Conservation (phyloP, 2,888 invertebrate genomes). For the Drosophila sordidula region DNA sequence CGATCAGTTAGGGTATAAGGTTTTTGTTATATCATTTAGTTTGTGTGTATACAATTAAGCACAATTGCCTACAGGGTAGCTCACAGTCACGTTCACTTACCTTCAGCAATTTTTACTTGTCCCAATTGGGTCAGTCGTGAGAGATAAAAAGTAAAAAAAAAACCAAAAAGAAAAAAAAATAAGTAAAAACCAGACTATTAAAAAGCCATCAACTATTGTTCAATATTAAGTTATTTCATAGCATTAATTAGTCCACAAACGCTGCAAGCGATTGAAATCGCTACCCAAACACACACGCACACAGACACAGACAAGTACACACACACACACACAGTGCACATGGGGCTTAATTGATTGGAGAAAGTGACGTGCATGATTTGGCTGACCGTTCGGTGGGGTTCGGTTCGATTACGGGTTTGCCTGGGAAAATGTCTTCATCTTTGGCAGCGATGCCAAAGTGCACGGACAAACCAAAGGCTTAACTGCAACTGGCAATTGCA, state of each 20-base stretch:
- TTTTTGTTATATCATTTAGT: too few relatives aligned
- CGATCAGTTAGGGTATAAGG: too few relatives aligned
- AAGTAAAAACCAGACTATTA: conserved; percentile 62
- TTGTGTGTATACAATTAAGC: not conserved
- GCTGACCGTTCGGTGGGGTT: conserved; percentile 43
- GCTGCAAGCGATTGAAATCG: conserved; percentile 66
- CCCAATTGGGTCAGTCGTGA: conserved; percentile 67
- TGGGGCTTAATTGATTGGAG: conserved; percentile 76
- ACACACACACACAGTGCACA: conserved; percentile 37
- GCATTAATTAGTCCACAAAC: conserved; percentile 63
- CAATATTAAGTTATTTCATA: conserved; percentile 78
- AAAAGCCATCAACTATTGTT: conserved; percentile 76
- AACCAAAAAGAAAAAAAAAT: conserved; percentile 36
- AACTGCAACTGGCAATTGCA: conserved; percentile 51
- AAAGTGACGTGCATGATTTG: conserved; percentile 68
- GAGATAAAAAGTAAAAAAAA: conserved; percentile 33
- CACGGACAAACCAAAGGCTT: conserved; percentile 36
- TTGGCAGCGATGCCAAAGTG: conserved; percentile 50
- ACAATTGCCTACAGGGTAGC: conserved; percentile 26
- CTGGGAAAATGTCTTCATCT: conserved; percentile 73
- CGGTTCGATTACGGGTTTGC: conserved; percentile 5
- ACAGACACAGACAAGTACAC: conserved; percentile 10
- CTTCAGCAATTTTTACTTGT: conserved; percentile 10
- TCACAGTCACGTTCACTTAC: not conserved
- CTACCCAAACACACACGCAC: conserved; percentile 19